phyloP scores from a whole-genome alignment of 2,888 invertebrate genomes.

The Crocallis elinguaria region DNA sequence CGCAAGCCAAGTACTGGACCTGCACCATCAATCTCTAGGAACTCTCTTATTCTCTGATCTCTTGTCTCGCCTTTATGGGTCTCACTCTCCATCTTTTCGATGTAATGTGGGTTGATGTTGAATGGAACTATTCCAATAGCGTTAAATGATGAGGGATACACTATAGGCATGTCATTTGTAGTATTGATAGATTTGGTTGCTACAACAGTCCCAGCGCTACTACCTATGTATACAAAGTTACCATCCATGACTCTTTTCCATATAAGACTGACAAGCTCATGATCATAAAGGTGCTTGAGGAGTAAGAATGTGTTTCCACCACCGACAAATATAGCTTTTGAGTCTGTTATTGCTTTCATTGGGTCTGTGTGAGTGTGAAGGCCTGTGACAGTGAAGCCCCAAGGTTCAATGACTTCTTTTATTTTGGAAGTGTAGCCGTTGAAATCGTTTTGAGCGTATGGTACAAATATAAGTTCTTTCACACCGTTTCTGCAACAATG shows the following conservation, averaged over 20 bases:
- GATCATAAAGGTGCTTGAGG: constrained; percentile 88
- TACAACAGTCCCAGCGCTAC: constrained; percentile 93
- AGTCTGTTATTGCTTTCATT: constrained; percentile 81
- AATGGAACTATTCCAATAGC: constrained; percentile 90
- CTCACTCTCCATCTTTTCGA: constrained; percentile 85
- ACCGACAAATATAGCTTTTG: constrained; percentile 90
- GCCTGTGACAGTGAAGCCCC: constrained; percentile 88
- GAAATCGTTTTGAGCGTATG: constrained; percentile 89
- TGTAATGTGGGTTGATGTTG: constrained; percentile 94
- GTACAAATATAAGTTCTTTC: constrained; percentile 88
- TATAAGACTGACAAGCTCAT: constrained; percentile 87
- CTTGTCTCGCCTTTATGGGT: constrained; percentile 92
- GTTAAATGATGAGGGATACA: constrained; percentile 89
- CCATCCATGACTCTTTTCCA: constrained; percentile 86
- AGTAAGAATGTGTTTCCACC: constrained; percentile 93
- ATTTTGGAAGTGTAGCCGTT: constrained; percentile 87
- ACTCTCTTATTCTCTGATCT: constrained; percentile 89
- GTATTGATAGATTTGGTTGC: constrained; percentile 92
- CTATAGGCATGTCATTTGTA: constrained; percentile 95
- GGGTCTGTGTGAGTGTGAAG: constrained; percentile 86
- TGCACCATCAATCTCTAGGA: constrained; percentile 84
- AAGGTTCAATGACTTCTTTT: constrained; percentile 83
- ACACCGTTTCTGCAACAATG: constrained; percentile 85
- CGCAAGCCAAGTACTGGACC: constrained; percentile 88
- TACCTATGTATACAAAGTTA: constrained; percentile 89